These are phyloP conservation scores for Pomatostomus ruficeps DNA, from an alignment of 2,113 vertebrate genomes.

Conservation along the genomic window DNA sequence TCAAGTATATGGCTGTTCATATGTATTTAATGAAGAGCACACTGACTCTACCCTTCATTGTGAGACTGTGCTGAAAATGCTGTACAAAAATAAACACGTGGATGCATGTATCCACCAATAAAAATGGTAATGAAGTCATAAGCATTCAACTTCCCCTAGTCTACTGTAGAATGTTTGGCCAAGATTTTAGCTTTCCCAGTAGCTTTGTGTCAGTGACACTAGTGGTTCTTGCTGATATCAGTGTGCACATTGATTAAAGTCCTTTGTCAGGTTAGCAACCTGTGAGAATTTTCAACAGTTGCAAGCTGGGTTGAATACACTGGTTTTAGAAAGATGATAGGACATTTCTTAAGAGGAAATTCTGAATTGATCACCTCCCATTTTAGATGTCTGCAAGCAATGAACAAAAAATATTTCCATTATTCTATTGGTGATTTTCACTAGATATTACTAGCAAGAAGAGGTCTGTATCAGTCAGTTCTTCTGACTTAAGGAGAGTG, in stretches of 20 bases:
- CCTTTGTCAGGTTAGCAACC: neutral
- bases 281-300: neutral
- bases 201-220: neutral
- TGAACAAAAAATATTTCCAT: neutral
- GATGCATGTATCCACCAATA: neutral
- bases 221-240: neutral
- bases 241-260: neutral
- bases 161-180: neutral
- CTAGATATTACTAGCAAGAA: neutral
- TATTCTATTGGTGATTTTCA: neutral
- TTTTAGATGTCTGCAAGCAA: neutral
- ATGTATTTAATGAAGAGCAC: neutral
- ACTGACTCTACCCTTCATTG: neutral
- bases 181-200: neutral
- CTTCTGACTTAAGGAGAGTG: neutral
- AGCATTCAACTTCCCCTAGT: neutral
- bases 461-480: neutral
- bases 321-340: neutral
- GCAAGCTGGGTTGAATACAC: neutral
- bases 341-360: neutral
- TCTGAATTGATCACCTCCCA: neutral
- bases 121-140: neutral
- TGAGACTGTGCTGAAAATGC: neutral
- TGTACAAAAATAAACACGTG: neutral
- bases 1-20: neutral